Conservation (phyloP, 2,113 vertebrate species). For the Stomatorhinus ivindoensis region DNA sequence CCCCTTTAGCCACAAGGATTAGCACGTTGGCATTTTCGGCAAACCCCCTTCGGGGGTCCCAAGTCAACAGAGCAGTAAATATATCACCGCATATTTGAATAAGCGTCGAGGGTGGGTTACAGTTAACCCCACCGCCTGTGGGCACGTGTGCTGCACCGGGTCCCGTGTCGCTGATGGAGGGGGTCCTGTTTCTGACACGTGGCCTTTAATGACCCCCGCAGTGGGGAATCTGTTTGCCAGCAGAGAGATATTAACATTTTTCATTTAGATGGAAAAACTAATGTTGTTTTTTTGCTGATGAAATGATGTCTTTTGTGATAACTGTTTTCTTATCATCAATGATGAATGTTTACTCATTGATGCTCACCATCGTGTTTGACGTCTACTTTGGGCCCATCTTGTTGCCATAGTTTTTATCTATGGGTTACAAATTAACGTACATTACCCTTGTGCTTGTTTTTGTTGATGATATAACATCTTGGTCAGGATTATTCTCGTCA, state of each 20-base stretch:
- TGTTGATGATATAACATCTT: not conserved
- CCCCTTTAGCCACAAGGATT: constrained; percentile 11
- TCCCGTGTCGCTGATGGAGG: not conserved
- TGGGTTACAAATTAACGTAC: not conserved
- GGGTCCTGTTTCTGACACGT: not conserved
- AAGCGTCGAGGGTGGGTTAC: not conserved
- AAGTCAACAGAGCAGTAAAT: constrained; percentile 7
- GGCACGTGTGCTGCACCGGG: not conserved
- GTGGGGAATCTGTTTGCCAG: not conserved
- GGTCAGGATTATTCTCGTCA: not conserved
- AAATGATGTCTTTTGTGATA: not conserved
- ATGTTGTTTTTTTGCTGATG: not conserved
- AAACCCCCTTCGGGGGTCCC: not conserved
- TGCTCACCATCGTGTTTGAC: not conserved
- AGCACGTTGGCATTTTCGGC: constrained; percentile 4
- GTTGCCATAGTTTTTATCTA: not conserved
- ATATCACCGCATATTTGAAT: constrained; percentile 7
- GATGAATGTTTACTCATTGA: not conserved
- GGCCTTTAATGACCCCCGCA: not conserved
- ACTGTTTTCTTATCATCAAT: not conserved
- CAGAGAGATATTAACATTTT: not conserved
- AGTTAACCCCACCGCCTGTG: constrained; percentile 1
- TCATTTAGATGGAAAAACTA: not conserved
- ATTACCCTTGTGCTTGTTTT: not conserved
- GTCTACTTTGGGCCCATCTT: not conserved